Evolutionary conservation across 2,888 invertebrate species (phyloP).

Genomic region (Criorhina ranunculi): DNA sequence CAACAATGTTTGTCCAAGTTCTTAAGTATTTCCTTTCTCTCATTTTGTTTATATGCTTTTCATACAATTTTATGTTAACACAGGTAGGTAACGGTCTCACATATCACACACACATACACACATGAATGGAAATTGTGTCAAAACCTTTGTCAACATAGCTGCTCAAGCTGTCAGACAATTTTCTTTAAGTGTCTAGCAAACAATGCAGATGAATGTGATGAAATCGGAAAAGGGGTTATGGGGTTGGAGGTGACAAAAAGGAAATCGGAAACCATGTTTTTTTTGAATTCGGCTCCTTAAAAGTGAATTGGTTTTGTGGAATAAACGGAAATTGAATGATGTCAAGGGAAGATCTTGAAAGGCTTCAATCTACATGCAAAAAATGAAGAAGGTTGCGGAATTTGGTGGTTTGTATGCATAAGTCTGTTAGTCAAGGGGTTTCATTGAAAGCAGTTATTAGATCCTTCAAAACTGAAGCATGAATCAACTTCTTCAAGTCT

Average conservation of each 20-base stretch:
- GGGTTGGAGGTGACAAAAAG: neutral
- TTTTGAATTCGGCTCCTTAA: neutral
- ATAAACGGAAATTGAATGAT: neutral
- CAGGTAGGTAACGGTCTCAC: slow-evolving; percentile 68
- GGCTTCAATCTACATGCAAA: neutral
- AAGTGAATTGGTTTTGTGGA: neutral
- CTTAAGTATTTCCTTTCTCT: slow-evolving; percentile 52
- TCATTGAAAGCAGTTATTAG: too few relatives aligned
- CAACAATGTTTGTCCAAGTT: slow-evolving; percentile 65
- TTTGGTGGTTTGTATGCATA: too few relatives aligned
- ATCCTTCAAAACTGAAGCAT: too few relatives aligned
- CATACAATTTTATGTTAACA: slow-evolving; percentile 56
- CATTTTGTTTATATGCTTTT: neutral
- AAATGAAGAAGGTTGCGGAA: too few relatives aligned
- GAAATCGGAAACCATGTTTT: slow-evolving; percentile 5
- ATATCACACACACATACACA: slow-evolving; percentile 63
- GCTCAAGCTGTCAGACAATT: slow-evolving; percentile 75
- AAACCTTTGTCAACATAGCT: slow-evolving; percentile 81
- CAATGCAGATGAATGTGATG: slow-evolving; percentile 71
- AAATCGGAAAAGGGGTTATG: slow-evolving; percentile 51
- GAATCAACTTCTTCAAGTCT: too few relatives aligned
- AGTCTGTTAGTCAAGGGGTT: too few relatives aligned
- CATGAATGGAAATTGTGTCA: slow-evolving; percentile 81
- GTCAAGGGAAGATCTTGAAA: neutral
- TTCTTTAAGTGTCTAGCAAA: slow-evolving; percentile 76